These are phyloP conservation scores for Epicauta chinensis DNA, from an alignment of 1,140 invertebrate species.

Conservation along the genomic window DNA sequence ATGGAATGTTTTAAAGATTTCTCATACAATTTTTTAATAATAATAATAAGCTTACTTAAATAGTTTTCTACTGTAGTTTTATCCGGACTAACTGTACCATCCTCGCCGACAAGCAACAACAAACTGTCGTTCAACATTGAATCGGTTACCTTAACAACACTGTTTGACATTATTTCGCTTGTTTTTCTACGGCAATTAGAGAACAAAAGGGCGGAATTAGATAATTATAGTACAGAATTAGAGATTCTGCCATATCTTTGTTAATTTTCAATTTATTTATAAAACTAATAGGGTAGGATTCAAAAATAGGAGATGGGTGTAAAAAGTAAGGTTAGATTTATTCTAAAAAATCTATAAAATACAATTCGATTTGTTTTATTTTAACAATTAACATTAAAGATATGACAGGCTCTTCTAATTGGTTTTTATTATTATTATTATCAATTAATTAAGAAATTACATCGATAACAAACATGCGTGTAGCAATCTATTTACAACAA, in stretches of 20 bases:
- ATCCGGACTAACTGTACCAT: slow-evolving; percentile 39
- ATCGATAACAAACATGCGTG: too few species aligned
- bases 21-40: not conserved
- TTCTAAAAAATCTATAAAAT: not conserved
- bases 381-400: not conserved
- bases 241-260: not conserved
- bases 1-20: slow-evolving; percentile 7
- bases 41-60: slow-evolving; percentile 33
- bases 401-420: not conserved
- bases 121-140: slow-evolving; percentile 32
- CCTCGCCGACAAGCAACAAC: slow-evolving; percentile 36
- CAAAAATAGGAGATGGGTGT: not conserved
- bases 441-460: too few species aligned
- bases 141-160: slow-evolving; percentile 39
- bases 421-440: too few species aligned
- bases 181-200: too few species aligned
- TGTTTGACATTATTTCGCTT: slow-evolving; percentile 31
- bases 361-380: not conserved
- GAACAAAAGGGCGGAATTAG: not conserved
- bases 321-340: too few species aligned
- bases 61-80: slow-evolving; percentile 37
- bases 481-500: too few species aligned
- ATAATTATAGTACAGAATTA: not conserved
- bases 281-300: not conserved
- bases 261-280: not conserved